phyloP scores from a whole-genome alignment of 2,797 vertebrate genomes.

The Muraenolepis orangiensis region DNA sequence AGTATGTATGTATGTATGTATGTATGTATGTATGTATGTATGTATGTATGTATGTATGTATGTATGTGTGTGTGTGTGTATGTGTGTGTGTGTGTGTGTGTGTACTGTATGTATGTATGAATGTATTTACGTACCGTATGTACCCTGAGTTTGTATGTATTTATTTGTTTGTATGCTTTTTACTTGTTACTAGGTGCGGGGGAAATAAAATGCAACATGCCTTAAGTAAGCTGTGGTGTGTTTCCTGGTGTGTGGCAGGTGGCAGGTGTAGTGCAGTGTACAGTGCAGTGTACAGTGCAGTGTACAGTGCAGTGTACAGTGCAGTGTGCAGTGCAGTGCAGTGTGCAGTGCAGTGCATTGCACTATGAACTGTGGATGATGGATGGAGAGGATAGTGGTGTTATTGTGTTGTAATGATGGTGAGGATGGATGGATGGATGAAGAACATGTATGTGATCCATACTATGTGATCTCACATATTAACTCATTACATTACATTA shows the following conservation, averaged over 20 bases:
- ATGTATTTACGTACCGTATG: conserved; percentile 41
- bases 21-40: conserved; percentile 47
- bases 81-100: conserved; percentile 33
- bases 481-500: no score
- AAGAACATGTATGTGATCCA: no score
- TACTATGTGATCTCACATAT: no score
- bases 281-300: not conserved
- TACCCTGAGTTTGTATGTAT: conserved; percentile 41
- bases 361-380: no score
- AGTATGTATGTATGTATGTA: conserved; percentile 47
- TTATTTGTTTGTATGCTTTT: conserved; percentile 62
- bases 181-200: conserved; percentile 58
- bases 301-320: not conserved
- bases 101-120: conserved; percentile 56
- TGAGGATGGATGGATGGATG: no score
- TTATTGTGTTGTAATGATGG: no score
- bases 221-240: conserved; percentile 47
- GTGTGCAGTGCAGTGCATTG: no score
- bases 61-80: no score
- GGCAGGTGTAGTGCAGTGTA: not conserved
- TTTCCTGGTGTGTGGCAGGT: conserved; percentile 20
- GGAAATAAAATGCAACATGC: conserved; percentile 70
- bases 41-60: conserved; percentile 20
- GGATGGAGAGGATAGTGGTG: no score
- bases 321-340: not conserved